A percentile compares a stretch with the other conserved stretches of the same genome.
phyloP scores from a whole-genome alignment of 2,113 vertebrate species.

The Irena cyanogastra region DNA sequence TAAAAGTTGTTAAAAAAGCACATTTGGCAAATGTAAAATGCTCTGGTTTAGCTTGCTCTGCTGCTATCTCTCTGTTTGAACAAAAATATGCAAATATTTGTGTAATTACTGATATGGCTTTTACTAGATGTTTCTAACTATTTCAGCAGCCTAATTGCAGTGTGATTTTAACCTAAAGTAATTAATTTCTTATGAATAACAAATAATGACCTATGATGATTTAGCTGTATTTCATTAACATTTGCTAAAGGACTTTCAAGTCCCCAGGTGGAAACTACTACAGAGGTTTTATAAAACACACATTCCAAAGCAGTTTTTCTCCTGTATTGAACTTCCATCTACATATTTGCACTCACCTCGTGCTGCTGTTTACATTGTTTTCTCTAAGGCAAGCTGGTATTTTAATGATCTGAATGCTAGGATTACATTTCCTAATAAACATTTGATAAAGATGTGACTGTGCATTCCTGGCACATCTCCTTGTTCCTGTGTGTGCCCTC shows the following conservation, averaged over 20 bases:
- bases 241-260: neutral
- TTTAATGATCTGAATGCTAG: neutral
- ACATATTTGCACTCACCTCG: neutral
- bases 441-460: neutral
- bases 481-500: neutral
- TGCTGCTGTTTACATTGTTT: neutral
- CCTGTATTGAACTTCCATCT: neutral
- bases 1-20: neutral
- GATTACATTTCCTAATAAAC: neutral
- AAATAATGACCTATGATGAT: neutral
- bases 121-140: neutral
- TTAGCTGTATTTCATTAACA: neutral
- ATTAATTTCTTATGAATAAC: neutral
- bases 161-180: neutral
- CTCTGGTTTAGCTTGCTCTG: neutral
- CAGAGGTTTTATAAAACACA: neutral
- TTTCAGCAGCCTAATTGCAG: neutral
- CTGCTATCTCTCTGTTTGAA: neutral
- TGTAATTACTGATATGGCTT: neutral
- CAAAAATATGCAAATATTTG: neutral
- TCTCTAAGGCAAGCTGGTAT: neutral
- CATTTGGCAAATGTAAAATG: neutral
- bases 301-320: neutral
- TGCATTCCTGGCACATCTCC: neutral
- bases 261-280: neutral